These are phyloP conservation scores for Dendronephthya gigantea DNA, from an alignment of 64 coral and sea anemone species.

Conservation along the genomic window DNA sequence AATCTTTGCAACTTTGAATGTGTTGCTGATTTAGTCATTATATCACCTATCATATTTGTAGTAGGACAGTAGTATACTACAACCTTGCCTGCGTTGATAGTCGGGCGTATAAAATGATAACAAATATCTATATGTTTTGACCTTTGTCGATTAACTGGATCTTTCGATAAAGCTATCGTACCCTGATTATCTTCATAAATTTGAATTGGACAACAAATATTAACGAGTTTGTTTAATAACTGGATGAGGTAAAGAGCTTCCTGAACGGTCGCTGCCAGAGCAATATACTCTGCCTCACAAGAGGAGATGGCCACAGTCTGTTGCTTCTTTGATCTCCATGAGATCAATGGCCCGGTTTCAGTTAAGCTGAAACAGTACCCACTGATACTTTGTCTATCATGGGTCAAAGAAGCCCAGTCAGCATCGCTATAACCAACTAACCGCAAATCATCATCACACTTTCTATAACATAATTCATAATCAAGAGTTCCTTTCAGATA, in stretches of 20 bases:
- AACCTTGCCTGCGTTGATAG: not conserved
- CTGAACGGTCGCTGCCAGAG: not conserved
- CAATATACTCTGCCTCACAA: conserved; percentile 18
- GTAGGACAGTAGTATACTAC: not conserved
- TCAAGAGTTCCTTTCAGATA: too few relatives aligned
- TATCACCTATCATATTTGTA: not conserved
- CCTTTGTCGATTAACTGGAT: not conserved
- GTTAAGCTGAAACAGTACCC: too few relatives aligned
- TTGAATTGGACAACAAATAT: not conserved
- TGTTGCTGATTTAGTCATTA: not conserved
- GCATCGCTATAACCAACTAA: too few relatives aligned
- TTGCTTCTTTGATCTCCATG: conserved; percentile 1
- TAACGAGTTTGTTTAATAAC: not conserved
- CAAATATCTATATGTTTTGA: conserved; percentile 7
- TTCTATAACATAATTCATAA: too few relatives aligned
- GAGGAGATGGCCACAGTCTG: not conserved
- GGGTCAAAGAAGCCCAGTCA: too few relatives aligned
- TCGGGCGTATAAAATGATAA: not conserved
- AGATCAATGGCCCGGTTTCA: not conserved
- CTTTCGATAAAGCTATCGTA: not conserved
- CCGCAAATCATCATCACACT: too few relatives aligned
- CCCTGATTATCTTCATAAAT: conserved; percentile 10
- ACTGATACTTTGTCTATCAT: too few relatives aligned
- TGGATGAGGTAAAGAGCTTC: not conserved
- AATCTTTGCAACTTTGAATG: not conserved